These are phyloP conservation scores for Prionace glauca DNA, from an alignment of 2,797 vertebrate species.

Conservation along the genomic window DNA sequence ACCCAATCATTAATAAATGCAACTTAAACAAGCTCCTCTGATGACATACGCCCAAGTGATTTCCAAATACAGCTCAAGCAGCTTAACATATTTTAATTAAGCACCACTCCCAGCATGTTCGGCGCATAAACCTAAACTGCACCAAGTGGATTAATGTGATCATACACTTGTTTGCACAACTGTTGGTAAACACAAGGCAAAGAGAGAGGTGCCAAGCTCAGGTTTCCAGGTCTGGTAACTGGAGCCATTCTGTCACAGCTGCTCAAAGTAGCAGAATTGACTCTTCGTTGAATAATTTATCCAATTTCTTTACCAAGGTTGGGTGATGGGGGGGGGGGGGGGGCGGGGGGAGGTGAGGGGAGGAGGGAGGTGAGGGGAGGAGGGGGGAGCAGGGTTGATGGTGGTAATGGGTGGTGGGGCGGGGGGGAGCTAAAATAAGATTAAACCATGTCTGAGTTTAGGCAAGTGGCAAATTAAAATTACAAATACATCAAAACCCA, in stretches of 20 bases:
- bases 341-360: no score
- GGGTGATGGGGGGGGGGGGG: no score
- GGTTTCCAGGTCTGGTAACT: conserved; percentile 16
- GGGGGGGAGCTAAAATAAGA: not conserved
- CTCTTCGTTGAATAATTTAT: conserved; percentile 30
- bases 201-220: not conserved
- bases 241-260: not conserved
- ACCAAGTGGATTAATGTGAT: not conserved
- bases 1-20: not conserved
- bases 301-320: not conserved
- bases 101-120: not conserved
- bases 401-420: no score
- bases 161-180: conserved; percentile 7
- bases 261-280: not conserved
- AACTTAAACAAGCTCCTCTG: not conserved
- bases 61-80: not conserved
- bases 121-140: no score
- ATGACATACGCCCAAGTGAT: not conserved
- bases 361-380: no score
- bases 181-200: conserved; percentile 11
- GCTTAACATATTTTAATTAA: conserved; percentile 12
- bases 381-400: no score
- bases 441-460: not conserved
- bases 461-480: no score
- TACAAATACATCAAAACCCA: not conserved